Conservation (phyloP, 1,140 invertebrate genomes). For the Drosophila punjabiensis region DNA sequence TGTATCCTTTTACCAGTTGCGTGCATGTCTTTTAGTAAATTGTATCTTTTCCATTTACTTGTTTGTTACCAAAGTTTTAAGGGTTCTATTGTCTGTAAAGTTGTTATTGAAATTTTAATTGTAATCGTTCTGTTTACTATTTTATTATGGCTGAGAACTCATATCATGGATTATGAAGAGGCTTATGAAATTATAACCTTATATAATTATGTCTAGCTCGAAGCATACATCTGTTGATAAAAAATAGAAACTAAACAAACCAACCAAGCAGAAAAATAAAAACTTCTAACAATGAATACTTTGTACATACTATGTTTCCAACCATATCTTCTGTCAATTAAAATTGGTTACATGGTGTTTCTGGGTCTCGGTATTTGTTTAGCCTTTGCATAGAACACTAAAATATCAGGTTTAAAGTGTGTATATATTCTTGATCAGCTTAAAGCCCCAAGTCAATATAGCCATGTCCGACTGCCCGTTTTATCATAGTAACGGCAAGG, state of each 20-base stretch:
- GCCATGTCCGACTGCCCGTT: not conserved
- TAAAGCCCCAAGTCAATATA: not conserved
- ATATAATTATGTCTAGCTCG: not conserved
- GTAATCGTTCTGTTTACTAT: not conserved
- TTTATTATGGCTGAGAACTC: no score
- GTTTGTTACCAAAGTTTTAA: not conserved
- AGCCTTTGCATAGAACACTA: not conserved
- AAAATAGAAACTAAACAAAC: not conserved
- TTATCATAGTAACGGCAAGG: not conserved
- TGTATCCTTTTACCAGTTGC: not conserved
- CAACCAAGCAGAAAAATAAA: not conserved
- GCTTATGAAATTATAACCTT: not conserved
- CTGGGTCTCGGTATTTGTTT: not conserved
- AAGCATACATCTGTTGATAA: not conserved
- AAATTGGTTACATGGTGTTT: not conserved
- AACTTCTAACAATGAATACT: not conserved
- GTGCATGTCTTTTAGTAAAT: not conserved
- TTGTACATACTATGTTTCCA: not conserved
- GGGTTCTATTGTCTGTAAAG: not conserved
- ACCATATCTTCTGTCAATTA: not conserved
- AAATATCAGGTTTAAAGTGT: not conserved
- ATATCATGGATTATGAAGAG: no score
- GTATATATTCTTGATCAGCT: not conserved
- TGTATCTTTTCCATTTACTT: not conserved
- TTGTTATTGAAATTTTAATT: not conserved